phyloP scores from a whole-genome alignment of 2,888 invertebrate species.

The Philonicus albiceps region DNA sequence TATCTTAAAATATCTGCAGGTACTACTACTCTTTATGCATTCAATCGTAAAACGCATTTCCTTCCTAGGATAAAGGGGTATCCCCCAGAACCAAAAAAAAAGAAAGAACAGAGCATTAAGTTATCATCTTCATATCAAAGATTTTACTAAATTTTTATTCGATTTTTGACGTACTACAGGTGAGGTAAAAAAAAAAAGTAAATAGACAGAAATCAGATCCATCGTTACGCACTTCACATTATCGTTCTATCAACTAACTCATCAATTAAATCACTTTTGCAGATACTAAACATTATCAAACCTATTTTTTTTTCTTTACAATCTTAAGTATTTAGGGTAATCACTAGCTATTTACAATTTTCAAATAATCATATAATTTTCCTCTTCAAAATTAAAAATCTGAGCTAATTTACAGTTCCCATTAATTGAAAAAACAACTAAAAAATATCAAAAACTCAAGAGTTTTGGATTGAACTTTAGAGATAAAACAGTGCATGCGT shows the following conservation, averaged over 20 bases:
- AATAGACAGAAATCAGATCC: neutral
- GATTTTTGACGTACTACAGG: neutral
- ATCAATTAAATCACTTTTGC: neutral
- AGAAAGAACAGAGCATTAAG: neutral
- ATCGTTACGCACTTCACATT: neutral
- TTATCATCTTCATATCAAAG: neutral
- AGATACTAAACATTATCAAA: neutral
- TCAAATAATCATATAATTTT: neutral
- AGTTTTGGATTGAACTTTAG: neutral
- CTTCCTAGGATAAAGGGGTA: no score
- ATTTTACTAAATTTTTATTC: neutral
- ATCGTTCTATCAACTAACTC: neutral
- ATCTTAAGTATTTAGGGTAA: neutral
- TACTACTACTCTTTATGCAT: no score
- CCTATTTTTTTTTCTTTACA: neutral
- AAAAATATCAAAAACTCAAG: neutral
- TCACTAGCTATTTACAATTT: neutral
- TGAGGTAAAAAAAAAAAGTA: neutral
- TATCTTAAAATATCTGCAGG: no score
- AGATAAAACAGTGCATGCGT: neutral
- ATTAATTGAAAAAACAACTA: neutral
- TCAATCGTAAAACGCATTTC: no score
- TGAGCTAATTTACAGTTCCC: neutral
- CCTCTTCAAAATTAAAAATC: neutral
- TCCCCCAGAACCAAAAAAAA: neutral